phyloP scores from a whole-genome alignment of 2,888 invertebrate species.

The Athalia cordata region DNA sequence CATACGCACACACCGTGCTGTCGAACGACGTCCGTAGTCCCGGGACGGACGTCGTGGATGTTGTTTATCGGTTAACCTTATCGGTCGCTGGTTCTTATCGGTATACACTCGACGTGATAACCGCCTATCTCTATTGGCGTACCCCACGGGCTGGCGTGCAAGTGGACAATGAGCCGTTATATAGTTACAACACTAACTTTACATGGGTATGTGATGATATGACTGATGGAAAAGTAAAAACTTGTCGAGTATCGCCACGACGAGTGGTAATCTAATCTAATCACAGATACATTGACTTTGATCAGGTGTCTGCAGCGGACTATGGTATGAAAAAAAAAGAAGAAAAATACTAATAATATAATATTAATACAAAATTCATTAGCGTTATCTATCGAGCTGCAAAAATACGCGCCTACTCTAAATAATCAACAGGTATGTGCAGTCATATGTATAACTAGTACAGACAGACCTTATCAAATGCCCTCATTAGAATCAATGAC shows the following conservation, averaged over 20 bases:
- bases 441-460: too few relatives aligned
- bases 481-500: too few relatives aligned
- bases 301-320: conserved; percentile 11
- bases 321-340: not conserved
- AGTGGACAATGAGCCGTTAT: not conserved
- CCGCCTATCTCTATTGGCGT: not conserved
- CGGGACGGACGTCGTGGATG: not conserved
- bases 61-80: conserved; percentile 22
- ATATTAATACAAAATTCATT: not conserved
- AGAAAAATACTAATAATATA: not conserved
- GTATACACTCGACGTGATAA: conserved; percentile 12
- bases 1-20: not conserved
- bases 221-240: not conserved
- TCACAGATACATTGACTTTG: conserved; percentile 19
- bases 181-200: too few relatives aligned
- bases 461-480: too few relatives aligned
- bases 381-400: not conserved
- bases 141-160: not conserved
- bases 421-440: too few relatives aligned
- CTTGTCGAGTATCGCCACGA: not conserved
- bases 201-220: not conserved
- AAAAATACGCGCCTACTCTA: too few relatives aligned
- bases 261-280: conserved; percentile 6
- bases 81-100: not conserved
- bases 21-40: not conserved